Conservation (phyloP, 2,113 vertebrate genomes). For the Dendrocopos noguchii region DNA sequence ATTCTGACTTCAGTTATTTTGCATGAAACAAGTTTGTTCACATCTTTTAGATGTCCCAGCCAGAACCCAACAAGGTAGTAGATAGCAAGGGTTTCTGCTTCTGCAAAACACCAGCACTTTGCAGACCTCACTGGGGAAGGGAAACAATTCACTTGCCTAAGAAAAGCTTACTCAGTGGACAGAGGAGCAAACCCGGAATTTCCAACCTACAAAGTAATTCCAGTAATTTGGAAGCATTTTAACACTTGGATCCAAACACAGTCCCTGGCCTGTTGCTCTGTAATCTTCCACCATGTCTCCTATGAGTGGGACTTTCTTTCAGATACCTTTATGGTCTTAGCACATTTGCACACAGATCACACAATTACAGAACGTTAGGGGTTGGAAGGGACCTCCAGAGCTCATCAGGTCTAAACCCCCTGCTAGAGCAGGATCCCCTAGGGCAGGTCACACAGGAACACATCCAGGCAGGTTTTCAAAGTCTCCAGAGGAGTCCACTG, state of each 20-base stretch:
- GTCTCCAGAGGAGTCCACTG: no score
- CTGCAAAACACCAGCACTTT: neutral
- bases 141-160: neutral
- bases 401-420: no score
- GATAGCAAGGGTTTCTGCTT: neutral
- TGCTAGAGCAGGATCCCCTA: no score
- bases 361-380: no score
- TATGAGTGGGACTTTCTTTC: neutral
- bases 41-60: neutral
- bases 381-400: no score
- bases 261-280: fast-evolving
- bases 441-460: no score
- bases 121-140: neutral
- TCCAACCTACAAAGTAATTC: neutral
- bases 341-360: neutral
- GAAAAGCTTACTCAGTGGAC: neutral
- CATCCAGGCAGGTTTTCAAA: no score
- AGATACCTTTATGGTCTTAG: neutral
- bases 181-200: neutral
- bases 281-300: neutral
- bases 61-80: neutral
- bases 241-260: neutral
- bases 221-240: neutral
- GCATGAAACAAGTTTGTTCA: neutral
- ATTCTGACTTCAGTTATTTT: no score